Evolutionary conservation across 1,140 invertebrate species (phyloP), one percentile per base, ranked within the genome.

Genomic region (Ips nitidus): DNA sequence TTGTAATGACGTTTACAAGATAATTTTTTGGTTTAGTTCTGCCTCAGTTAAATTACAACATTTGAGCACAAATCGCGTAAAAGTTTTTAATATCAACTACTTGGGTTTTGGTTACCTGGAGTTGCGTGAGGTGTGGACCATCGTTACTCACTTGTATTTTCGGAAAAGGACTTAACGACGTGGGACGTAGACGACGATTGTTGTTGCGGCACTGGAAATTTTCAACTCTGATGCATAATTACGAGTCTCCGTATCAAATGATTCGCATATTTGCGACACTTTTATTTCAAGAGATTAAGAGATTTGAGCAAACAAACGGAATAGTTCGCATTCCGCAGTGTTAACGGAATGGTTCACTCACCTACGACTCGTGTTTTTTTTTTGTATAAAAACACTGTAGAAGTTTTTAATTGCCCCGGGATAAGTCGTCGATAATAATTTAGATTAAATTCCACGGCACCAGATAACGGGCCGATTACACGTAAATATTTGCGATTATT

Each of bases 341-440:
- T n/a, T 50, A 47, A 61, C 22, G 36, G 43, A 47, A 6, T 3
- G 41, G n/a, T 41, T 6, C 37, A 45, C 22, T 22, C 47, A 50
- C 8, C 41, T 47, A 61, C 45, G 45, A 22, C 41, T 47, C 4
- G 4, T 6, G 53, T 22, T 22, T 22, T 55, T 22, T 41, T 47
- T 61, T 61, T 61, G 45, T 61, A 6, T 61, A 47, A 61, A 47
- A 36, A 61, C 59, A 61, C 47, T 61, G 8, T n/a, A 47, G 43
- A n/a, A 5, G 41, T 52, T 63, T 52, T 52, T 37, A 52, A 52
- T 63, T 63, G 22, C 60, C 4, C 39, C 38, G 40, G 61, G 53
- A 52, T 52, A 63, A 42, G 22, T 8, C 36, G 45, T 6, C 7
- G 41, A 47, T 53, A 52, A 63, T 53, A 63, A 63, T 63, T 63